A percentile compares a stretch with the other conserved stretches of the same genome.
phyloP scores from a whole-genome alignment of 2,797 vertebrate genomes.

The Glossophaga mutica region DNA sequence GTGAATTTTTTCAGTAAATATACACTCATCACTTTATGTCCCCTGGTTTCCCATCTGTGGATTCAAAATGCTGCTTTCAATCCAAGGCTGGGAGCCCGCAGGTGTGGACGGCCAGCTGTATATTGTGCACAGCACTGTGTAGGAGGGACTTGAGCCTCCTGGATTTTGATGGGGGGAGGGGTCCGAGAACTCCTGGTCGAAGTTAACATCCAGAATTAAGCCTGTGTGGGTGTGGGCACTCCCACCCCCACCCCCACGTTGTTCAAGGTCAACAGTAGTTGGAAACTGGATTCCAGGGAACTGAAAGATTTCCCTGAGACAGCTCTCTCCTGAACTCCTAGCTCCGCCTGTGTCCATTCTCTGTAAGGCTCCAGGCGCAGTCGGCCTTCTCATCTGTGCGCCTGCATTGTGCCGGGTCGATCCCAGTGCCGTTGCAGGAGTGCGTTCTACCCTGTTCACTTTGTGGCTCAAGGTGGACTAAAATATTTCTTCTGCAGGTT shows the following conservation, averaged over 20 bases:
- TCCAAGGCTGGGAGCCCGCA: background rate
- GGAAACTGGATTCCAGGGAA: background rate
- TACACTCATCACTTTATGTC: background rate
- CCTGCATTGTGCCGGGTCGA: background rate
- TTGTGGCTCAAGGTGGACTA: background rate
- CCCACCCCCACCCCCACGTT: background rate
- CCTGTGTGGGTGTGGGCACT: no score
- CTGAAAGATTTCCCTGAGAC: background rate
- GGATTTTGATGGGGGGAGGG: background rate
- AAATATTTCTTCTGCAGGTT: background rate
- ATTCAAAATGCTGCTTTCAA: background rate
- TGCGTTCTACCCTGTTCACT: background rate
- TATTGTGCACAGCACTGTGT: no score
- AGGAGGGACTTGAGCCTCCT: background rate
- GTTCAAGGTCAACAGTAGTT: background rate
- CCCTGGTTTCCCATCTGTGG: background rate
- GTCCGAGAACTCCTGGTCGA: background rate
- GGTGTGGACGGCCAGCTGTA: background rate
- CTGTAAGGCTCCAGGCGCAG: background rate
- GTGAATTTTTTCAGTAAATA: background rate
- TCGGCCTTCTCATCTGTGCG: background rate
- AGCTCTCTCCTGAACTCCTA: background rate
- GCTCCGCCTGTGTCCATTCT: background rate
- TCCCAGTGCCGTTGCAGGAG: background rate
- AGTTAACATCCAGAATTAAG: background rate